These are phyloP conservation scores for Limnodromus scolopaceus DNA, from an alignment of 2,797 vertebrate species.

Conservation along the genomic window DNA sequence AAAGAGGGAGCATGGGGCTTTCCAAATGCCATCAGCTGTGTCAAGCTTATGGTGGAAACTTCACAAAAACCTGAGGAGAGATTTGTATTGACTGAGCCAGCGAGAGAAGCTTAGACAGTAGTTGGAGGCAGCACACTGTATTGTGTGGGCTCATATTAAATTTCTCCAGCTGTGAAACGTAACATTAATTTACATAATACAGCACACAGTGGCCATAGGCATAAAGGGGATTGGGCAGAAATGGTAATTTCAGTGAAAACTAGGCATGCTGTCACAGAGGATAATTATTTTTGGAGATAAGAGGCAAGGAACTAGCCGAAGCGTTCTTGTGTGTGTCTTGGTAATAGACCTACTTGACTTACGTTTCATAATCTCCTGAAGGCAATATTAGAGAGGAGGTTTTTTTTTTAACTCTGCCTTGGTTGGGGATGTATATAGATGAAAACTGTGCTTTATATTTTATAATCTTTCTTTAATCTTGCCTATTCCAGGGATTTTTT, in stretches of 20 bases:
- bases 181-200: neutral
- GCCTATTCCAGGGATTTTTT: neutral
- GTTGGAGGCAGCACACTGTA: neutral
- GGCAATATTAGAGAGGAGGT: neutral
- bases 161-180: neutral
- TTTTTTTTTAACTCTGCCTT: neutral
- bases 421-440: neutral
- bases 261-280: neutral
- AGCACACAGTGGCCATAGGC: neutral
- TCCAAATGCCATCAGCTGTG: conserved; percentile 35
- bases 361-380: neutral
- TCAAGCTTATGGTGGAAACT: neutral
- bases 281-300: neutral
- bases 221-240: neutral
- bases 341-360: neutral
- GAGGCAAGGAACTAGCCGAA: neutral
- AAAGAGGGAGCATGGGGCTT: conserved; percentile 18
- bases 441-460: neutral
- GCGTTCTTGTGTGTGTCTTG: neutral
- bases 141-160: neutral
- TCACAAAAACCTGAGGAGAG: conserved; percentile 20
- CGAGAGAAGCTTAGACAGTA: neutral
- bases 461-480: neutral
- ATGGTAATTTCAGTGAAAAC: neutral
- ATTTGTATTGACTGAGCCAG: neutral